Evolutionary conservation across 2,113 vertebrate species (phyloP), one percentile per base, ranked within the genome.

Genomic region (Pholis gunnellus): DNA sequence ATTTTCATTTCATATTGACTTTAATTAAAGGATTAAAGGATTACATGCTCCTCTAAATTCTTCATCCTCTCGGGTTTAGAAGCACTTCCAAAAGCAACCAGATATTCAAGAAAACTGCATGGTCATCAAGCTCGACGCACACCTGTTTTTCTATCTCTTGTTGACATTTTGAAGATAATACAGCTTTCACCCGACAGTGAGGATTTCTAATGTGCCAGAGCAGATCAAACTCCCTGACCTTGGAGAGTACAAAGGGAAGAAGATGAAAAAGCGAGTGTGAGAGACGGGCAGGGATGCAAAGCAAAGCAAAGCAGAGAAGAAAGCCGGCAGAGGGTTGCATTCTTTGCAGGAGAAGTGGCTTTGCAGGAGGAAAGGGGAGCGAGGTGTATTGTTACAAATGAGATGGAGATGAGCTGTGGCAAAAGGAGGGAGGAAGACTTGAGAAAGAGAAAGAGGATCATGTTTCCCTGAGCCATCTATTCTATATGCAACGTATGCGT

Each of bases 1-100:
- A 65, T 85, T 88, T 90, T 81, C n/a, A 65, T 76, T 64, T 73
- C 69, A 82, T 84, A 90, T 85, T 87, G 82, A 85, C 89, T 91
- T 88, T 91, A 93, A 94, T 92, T 93, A 92, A 90, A 81, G 86
- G 88, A 84, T 94, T 91, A 93, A 83, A 88, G 90, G 90, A 92
- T 93, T 93, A 90, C 68, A 80, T 75, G 70, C 66, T 74, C 63
- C 80, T 88, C 73, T 86, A 77, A 88, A 83, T 85, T 88, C 38
- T 42, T 63, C 68, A 77, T 73, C 78, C 86, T 87, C 86, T 71
- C 8, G 68, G 86, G 82, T 63, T 77, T 75, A 82, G 71, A 86
- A 81, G 48, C 86, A 72, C 77, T 73, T 88, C 69, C 57, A 56
- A 79, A 75, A 71, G 59, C 72, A 63, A 69, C 34, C 22, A 25